These are phyloP conservation scores for Phenganax marumi DNA, from an alignment of 92 coral and sea anemone genomes.

Conservation along the genomic window DNA sequence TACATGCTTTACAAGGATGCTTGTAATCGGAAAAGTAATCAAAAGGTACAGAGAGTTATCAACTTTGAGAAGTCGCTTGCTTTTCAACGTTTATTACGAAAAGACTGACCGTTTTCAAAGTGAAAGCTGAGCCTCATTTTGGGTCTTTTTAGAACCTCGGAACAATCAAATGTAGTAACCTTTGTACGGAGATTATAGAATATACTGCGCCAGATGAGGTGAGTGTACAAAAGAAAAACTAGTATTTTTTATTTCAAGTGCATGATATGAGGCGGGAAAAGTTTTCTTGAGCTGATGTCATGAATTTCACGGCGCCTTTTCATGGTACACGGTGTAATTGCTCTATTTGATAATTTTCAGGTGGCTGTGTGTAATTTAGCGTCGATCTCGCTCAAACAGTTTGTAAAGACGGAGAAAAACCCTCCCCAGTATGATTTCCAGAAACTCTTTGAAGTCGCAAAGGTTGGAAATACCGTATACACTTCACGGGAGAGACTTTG, in stretches of 20 bases:
- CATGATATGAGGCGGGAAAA: background rate
- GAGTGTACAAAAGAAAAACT: background rate
- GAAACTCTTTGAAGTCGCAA: slow-evolving; percentile 92
- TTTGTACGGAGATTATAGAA: slow-evolving; percentile 94
- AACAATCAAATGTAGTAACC: slow-evolving; percentile 95
- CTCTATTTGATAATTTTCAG: slow-evolving; percentile 37
- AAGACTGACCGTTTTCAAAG: too few species aligned
- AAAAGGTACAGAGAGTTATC: slow-evolving; percentile 60
- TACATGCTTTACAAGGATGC: slow-evolving; percentile 96
- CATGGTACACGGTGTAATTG: background rate
- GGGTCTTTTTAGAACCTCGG: slow-evolving; percentile 74
- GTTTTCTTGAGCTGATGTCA: too few species aligned
- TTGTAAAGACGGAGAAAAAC: slow-evolving; percentile 72
- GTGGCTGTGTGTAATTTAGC: slow-evolving; percentile 99
- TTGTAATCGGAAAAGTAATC: slow-evolving; percentile 91
- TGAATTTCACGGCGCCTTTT: background rate
- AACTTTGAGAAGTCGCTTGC: background rate
- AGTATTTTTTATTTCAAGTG: background rate
- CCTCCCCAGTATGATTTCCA: slow-evolving; percentile 75
- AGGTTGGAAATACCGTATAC: slow-evolving; percentile 50
- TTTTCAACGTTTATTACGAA: too few species aligned
- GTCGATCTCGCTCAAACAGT: slow-evolving; percentile 86
- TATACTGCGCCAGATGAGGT: slow-evolving; percentile 95
- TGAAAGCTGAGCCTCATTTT: background rate
- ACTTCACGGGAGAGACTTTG: background rate